Evolutionary conservation across 2,113 vertebrate species (phyloP).

Genomic region (Lathamus discolor): DNA sequence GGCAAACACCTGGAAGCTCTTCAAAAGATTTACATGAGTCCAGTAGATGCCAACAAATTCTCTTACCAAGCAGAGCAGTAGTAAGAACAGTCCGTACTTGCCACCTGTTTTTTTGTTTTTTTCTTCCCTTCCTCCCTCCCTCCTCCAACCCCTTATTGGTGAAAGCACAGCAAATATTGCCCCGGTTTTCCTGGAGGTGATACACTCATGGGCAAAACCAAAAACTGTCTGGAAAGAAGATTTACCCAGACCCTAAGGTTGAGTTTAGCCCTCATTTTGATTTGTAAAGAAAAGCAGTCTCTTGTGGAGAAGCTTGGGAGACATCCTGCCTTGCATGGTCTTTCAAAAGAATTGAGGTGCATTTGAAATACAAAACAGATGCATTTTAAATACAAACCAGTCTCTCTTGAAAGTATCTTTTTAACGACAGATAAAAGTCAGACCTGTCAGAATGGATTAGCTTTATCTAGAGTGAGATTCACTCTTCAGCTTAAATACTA

Average conservation of each 20-base stretch:
- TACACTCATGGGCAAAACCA: neutral
- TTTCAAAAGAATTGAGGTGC: neutral
- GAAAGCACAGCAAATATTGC: neutral
- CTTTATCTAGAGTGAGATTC: constrained; percentile 1
- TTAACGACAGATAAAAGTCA: constrained; percentile 1
- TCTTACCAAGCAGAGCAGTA: neutral
- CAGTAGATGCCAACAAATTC: neutral
- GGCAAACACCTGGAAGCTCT: neutral
- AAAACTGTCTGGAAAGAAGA: neutral
- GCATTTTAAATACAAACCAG: constrained; percentile 7
- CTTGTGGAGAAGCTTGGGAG: neutral
- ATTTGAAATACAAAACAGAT: constrained; percentile 12
- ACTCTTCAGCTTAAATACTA: neutral
- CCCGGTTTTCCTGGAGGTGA: neutral
- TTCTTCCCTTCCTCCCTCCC: neutral
- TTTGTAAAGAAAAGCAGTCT: neutral
- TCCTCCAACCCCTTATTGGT: neutral
- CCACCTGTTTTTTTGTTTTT: neutral
- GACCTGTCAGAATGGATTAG: neutral
- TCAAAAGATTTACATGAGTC: neutral
- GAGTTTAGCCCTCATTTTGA: neutral
- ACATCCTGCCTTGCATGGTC: neutral
- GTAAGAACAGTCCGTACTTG: neutral
- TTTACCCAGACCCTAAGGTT: neutral
- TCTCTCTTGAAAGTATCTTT: constrained; percentile 25